Evolutionary conservation across 2,888 invertebrate species (phyloP).

Genomic region (Pristionchus japonicus): DNA sequence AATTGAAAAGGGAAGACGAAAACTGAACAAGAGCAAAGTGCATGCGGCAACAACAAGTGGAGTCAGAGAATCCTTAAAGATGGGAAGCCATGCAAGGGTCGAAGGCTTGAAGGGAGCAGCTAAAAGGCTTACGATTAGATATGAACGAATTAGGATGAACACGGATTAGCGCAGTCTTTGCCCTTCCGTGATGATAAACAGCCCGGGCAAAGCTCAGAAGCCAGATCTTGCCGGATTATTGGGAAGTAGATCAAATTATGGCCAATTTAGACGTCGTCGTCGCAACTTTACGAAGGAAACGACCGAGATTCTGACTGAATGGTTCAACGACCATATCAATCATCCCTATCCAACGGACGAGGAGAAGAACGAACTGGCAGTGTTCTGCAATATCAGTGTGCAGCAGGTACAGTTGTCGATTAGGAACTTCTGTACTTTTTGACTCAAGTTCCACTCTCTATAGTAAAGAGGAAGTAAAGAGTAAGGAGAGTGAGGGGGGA

Average conservation of each 20-base stretch:
- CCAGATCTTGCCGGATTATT: not conserved
- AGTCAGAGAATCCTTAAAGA: not conserved
- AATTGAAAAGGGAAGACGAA: not conserved
- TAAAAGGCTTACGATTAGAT: not conserved
- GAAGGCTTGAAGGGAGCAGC: not conserved
- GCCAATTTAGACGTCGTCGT: constrained; percentile 56
- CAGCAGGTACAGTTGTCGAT: constrained; percentile 60
- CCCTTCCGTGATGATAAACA: not conserved
- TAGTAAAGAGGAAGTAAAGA: too few relatives aligned
- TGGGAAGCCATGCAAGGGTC: not conserved
- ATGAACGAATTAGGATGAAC: not conserved
- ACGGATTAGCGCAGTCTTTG: not conserved
- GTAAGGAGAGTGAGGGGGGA: too few relatives aligned
- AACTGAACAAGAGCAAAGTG: not conserved
- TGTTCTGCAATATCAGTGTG: constrained; percentile 59
- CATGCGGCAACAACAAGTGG: not conserved
- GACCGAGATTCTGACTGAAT: constrained; percentile 57
- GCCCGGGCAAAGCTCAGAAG: not conserved
- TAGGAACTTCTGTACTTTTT: too few relatives aligned
- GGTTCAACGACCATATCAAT: constrained; percentile 54
- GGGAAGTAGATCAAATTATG: not conserved
- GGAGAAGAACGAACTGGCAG: constrained; percentile 57
- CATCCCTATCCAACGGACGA: constrained; percentile 60
- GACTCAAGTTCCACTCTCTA: too few relatives aligned
- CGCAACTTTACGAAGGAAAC: constrained; percentile 62